Evolutionary conservation across 2,888 invertebrate species (phyloP), one percentile per base, ranked within the genome.

Genomic region (Tanytarsus gracilentus): DNA sequence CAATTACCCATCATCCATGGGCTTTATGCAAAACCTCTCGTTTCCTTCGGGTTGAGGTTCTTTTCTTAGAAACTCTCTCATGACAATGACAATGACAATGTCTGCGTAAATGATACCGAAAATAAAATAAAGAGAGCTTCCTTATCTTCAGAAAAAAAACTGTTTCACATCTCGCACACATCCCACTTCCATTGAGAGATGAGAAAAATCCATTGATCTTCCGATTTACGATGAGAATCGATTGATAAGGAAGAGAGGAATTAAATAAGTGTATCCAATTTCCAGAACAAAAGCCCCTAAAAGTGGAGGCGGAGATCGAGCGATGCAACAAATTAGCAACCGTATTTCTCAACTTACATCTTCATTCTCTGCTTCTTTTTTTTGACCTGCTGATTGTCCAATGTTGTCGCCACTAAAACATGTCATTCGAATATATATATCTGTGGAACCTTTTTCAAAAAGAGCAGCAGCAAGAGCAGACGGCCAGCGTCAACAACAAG

Each of bases 331-430:
- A 27, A 49, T 51, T 23, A 16, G 40, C 30, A 51, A 51, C 16
- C 4, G 48, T 18, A 58, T 27, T n/a, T 30, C 18, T 26, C 18
- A 18, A 48, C 18, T 53, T 21, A 14, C 16, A 36, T 33, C 23
- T 52, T 52, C 14, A 23, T n/a, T 52, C 14, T 1, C 8, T 36
- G 14, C 16, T 16, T 4, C 1, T 30, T 1, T 39, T 56, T 56
- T 56, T 26, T 56, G 55, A 58, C 58, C 58, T 58, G 58, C 27
- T 9, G 40, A 21, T 44, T 26, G 16, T 16, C 36, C 44, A 44
- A 58, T 58, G 58, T 58, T 58, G 58, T 58, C 58, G 58, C 58
- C 58, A 58, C 58, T 29, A 58, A 39, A 58, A 58, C 58, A 58
- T 58, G 58, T 58, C 58, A 39, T 18, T 40, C 11, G 39, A 39